Base-by-base conservation (phyloP, 2,113 vertebrate genomes). In the Laticauda laticaudata region DNA sequence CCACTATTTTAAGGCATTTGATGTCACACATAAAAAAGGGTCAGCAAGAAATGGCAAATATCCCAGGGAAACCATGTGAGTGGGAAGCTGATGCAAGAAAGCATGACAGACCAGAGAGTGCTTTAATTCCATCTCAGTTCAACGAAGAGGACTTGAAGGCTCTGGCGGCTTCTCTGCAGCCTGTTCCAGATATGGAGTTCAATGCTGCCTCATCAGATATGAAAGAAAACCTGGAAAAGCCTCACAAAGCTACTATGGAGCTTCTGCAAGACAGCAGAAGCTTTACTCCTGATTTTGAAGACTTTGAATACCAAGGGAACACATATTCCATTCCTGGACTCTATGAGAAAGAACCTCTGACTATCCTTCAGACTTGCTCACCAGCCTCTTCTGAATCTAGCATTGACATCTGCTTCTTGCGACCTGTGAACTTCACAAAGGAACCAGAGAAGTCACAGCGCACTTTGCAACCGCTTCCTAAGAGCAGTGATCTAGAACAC, bases 321-420 rank as follows among this genome's bases (percentile, higher is more conserved):
- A 95, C 98, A 90, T 98, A 98, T 95, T 97, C 97, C 88, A 94
- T 98, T 95, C 97, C 98, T 9, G 97, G 97, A 55, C 97, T 98
- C 93, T 98, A 98, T 0, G 98, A 99, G 94, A 89, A 93, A 57
- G 98, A 98, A 56, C 96, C 98, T 2, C 97, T 97, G 0, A 93
- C 98, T 2, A 97, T 98, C 93, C 99, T 98, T 89, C 99, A 99
- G 95, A 98, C 96, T 95, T 98, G 98, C 96, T 99, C 99, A 91
- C 97, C 97, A 0, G 99, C 98, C 5, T 99, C 99, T 4, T 99
- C 99, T 0, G 98, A 99, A 93, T 99, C 99, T 94, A 99, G 99
- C 96, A 97, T 99, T 59, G 99, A 99, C 96, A 99, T 99, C 85
- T 98, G 99, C 94, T 99, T 99, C 87, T 98, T 99, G 59, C 98